Base-by-base conservation (phyloP, 2,113 vertebrate genomes). In the Ploceus nigricollis region DNA sequence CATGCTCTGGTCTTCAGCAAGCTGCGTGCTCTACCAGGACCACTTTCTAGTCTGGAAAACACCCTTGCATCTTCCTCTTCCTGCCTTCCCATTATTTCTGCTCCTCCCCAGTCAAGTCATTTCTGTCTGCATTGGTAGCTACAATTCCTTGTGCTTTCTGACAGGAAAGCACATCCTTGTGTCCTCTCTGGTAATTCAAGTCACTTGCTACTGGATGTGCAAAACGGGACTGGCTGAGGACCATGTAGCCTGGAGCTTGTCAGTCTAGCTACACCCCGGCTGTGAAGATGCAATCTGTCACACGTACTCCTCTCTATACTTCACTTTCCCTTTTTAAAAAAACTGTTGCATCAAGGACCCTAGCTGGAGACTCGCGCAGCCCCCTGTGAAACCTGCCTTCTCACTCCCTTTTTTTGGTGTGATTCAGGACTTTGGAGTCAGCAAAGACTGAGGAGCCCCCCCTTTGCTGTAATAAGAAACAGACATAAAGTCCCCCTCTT, bases 381-480 rank as follows among this genome's bases (percentile, higher is more conserved):
- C 98, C 98, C 98, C 98, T 98, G 98, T 98, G 98, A 98, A 98
- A 98, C 98, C 97, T 98, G 98, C 98, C 98, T 98, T 98, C 98
- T 98, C 98, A 98, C 97, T 98, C 93, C 96, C 97, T 98, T 98
- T 94, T 97, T 98, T 98, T 98, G 98, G 98, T 98, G 98, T 98
- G 98, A 98, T 97, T 98, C 98, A 98, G 98, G 98, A 98, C 98
- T 98, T 98, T 98, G 97, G 98, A 98, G 98, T 97, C 98, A 98
- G 98, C 97, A 98, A 97, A 97, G 97, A 98, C 97, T 97, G 98
- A 98, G 98, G 98, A 98, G 98, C 98, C 98, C 97, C 96, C 63
- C 37, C 96, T 91, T 98, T 98, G 98, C 97, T 98, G 99, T 99
- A 99, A 99, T 99, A 99, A 99, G 99, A 99, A 99, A 99, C 99